Conservation (phyloP, 2,797 vertebrate species). For the Halcyon smyrnensis region DNA sequence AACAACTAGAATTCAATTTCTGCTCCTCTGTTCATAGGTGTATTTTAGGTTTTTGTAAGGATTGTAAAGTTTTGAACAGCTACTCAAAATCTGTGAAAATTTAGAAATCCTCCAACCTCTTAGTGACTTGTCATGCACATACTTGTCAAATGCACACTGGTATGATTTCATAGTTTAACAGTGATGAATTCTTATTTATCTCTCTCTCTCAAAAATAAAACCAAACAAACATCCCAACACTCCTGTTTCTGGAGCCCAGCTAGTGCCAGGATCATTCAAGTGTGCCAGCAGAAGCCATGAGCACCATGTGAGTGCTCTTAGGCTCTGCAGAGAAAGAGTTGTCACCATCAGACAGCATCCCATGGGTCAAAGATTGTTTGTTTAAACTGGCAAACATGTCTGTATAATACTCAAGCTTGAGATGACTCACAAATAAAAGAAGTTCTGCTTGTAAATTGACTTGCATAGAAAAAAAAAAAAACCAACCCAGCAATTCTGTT, state of each 20-base stretch:
- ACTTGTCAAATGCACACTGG: neutral
- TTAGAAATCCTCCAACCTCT: neutral
- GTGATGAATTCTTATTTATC: neutral
- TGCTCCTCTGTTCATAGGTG: neutral
- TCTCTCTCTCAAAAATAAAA: neutral
- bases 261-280: accelerated
- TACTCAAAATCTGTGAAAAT: neutral
- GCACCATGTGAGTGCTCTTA: neutral
- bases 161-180: neutral
- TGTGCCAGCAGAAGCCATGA: neutral
- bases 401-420: neutral
- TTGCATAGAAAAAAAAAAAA: neutral
- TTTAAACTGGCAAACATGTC: neutral
- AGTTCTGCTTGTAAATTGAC: neutral
- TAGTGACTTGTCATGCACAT: neutral
- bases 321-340: neutral
- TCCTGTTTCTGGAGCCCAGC: neutral
- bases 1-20: neutral
- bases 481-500: neutral
- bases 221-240: neutral
- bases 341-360: neutral
- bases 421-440: neutral
- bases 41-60: neutral
- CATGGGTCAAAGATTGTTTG: neutral
- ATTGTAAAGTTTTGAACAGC: neutral